Conservation (phyloP, 2,888 invertebrate species). For the Formica aserva region DNA sequence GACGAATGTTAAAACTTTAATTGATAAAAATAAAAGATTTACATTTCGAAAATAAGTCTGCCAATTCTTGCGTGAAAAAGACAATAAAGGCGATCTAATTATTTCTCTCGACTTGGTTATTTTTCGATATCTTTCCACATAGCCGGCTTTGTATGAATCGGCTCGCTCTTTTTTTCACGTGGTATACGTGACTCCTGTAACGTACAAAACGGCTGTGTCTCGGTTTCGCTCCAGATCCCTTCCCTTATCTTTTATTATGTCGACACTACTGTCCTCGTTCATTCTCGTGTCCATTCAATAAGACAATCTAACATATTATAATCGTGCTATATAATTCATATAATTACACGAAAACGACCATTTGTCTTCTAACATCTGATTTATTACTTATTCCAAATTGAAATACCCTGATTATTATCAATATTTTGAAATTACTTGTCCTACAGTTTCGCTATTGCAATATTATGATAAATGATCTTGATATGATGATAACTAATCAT, state of each 20-base stretch:
- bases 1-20: background rate
- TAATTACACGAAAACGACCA: background rate
- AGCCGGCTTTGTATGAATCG: constrained; percentile 32
- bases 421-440: background rate
- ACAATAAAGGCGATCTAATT: background rate
- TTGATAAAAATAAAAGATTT: background rate
- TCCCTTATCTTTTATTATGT: background rate
- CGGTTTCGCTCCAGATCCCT: background rate
- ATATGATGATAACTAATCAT: background rate
- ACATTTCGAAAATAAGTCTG: background rate
- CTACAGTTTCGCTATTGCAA: background rate
- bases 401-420: background rate
- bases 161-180: constrained; percentile 23
- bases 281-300: background rate
- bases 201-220: constrained; percentile 52
- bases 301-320: background rate
- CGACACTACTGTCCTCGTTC: background rate
- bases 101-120: background rate
- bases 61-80: background rate
- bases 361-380: background rate
- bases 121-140: constrained; percentile 28
- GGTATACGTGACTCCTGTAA: constrained; percentile 71
- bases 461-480: too few relatives aligned
- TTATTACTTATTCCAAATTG: background rate
- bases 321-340: background rate